These are phyloP conservation scores for Endotricha flammealis DNA, from an alignment of 2,888 invertebrate genomes.

Conservation along the genomic window DNA sequence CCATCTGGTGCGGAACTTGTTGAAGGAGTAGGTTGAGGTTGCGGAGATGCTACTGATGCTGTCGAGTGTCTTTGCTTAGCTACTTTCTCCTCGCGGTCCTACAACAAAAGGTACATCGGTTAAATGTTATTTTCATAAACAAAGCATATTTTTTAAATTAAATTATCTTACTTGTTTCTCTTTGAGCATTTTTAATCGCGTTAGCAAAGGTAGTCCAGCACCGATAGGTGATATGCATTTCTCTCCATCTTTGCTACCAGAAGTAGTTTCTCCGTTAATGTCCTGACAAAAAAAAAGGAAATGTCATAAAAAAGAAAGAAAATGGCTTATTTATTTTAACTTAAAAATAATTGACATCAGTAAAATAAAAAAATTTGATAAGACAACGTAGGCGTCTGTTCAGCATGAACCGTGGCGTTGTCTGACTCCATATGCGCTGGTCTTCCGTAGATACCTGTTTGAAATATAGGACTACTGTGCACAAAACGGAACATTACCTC, in stretches of 20 bases:
- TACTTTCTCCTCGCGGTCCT: constrained; percentile 75
- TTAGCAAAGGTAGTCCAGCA: constrained; percentile 88
- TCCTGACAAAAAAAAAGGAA: too few species aligned
- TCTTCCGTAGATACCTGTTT: too few species aligned
- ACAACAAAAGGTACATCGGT: constrained; percentile 14
- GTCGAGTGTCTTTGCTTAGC: constrained; percentile 63
- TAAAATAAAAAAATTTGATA: too few species aligned
- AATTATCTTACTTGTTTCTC: constrained; percentile 84
- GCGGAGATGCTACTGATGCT: constrained; percentile 57
- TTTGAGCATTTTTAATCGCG: constrained; percentile 87
- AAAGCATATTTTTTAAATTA: background rate
- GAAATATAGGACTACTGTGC: too few species aligned
- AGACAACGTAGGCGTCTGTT: too few species aligned
- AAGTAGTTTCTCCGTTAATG: constrained; percentile 57
- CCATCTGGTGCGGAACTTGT: constrained; percentile 77
- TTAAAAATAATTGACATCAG: too few species aligned
- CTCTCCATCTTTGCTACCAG: constrained; percentile 72
- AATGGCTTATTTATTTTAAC: too few species aligned
- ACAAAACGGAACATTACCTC: too few species aligned
- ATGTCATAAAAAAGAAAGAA: too few species aligned
- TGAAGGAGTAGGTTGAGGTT: constrained; percentile 78
- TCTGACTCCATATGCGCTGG: too few species aligned
- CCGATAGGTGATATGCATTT: constrained; percentile 86
- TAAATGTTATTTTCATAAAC: constrained; percentile 2
- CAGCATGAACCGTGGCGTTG: too few species aligned